These are phyloP conservation scores for Phalacrocorax carbo DNA, from an alignment of 2,113 vertebrate genomes.

Conservation along the genomic window DNA sequence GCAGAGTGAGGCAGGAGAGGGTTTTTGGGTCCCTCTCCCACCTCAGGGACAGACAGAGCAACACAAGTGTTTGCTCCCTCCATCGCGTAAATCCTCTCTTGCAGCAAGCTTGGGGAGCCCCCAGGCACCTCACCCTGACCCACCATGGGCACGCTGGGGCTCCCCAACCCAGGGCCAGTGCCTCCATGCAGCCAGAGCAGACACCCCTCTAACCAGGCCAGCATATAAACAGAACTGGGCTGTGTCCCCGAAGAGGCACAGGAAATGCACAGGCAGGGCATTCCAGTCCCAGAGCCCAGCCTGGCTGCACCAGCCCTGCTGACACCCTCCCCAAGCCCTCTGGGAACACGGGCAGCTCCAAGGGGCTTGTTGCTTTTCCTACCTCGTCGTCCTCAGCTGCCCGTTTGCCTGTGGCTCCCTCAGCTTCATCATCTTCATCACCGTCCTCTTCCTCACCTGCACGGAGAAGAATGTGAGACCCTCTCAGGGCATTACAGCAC, in stretches of 20 bases:
- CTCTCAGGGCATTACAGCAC: not conserved
- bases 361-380: not conserved
- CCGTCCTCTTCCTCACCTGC: slow-evolving; percentile 92
- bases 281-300: not conserved
- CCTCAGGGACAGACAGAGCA: not conserved
- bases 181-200: accelerated
- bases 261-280: accelerated
- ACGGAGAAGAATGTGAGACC: not conserved
- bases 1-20: not conserved
- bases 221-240: not conserved
- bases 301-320: accelerated
- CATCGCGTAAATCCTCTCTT: not conserved
- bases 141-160: not conserved
- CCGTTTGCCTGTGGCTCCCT: slow-evolving; percentile 87
- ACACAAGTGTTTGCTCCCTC: accelerated
- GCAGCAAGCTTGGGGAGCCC: not conserved
- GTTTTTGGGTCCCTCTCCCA: accelerated
- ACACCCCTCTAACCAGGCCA: not conserved
- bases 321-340: not conserved
- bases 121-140: accelerated
- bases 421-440: slow-evolving; percentile 89
- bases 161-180: not conserved
- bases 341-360: accelerated
- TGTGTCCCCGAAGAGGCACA: accelerated
- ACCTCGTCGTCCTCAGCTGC: slow-evolving; percentile 92